Conservation (phyloP, 2,113 vertebrate species). For the Osmerus mordax region DNA sequence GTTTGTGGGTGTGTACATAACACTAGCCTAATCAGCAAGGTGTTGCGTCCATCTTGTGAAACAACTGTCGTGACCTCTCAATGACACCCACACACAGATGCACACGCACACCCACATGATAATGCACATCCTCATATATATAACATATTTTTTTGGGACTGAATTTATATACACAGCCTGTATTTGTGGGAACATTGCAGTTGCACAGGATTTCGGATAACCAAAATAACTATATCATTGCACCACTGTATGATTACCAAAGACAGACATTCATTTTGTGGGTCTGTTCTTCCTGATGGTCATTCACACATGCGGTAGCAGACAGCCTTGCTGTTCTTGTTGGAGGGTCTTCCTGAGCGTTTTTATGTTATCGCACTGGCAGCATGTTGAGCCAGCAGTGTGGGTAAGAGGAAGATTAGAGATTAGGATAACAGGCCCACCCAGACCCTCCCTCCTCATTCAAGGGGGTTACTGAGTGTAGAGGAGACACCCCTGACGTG, state of each 20-base stretch:
- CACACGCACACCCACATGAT: slow-evolving; percentile 5
- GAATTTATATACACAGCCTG: background rate
- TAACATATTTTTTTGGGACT: background rate
- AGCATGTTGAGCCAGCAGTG: slow-evolving; percentile 33
- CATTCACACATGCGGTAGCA: background rate
- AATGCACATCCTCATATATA: slow-evolving; percentile 9
- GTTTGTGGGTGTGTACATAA: no score
- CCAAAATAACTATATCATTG: background rate
- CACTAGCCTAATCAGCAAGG: no score
- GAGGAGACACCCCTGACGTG: no score
- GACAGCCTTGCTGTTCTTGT: background rate
- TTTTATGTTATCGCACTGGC: slow-evolving; percentile 29
- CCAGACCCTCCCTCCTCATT: slow-evolving; percentile 16
- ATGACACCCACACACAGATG: background rate
- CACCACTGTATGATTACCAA: background rate
- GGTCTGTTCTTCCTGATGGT: background rate
- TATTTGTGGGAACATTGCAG: no score
- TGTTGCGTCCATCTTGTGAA: background rate
- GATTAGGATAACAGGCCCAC: background rate
- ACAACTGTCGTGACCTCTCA: background rate
- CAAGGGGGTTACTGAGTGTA: no score
- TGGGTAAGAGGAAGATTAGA: slow-evolving; percentile 10
- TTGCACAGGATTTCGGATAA: background rate
- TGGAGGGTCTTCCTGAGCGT: background rate
- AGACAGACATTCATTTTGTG: no score